Percentiles rank a stretch among this genome's conserved stretches.
These are phyloP conservation scores for Acanthopagrus latus DNA, from an alignment of 2,797 vertebrate species.

Conservation along the genomic window DNA sequence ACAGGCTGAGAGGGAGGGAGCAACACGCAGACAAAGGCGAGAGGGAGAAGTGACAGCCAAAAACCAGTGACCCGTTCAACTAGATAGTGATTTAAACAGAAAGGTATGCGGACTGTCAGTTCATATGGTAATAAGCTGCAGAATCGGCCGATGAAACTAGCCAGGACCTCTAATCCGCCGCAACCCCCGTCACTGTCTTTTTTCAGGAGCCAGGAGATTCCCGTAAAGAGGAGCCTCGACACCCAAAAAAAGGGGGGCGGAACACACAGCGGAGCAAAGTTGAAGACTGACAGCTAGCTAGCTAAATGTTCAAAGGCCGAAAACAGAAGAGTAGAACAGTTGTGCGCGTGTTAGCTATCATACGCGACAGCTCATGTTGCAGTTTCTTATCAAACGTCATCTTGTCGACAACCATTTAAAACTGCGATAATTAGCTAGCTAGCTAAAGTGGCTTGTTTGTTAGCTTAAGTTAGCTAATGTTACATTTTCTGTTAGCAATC, in stretches of 20 bases:
- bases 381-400: not conserved
- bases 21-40: constrained; percentile 31
- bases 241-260: constrained; percentile 41
- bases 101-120: constrained; percentile 84
- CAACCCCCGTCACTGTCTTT: constrained; percentile 28
- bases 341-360: not conserved
- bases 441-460: constrained; percentile 63
- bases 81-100: constrained; percentile 83
- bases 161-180: constrained; percentile 37
- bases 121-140: constrained; percentile 70
- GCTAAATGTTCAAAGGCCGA: constrained; percentile 12
- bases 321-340: not conserved
- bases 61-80: constrained; percentile 46
- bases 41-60: constrained; percentile 42
- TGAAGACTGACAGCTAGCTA: constrained; percentile 48
- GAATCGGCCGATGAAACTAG: constrained; percentile 65
- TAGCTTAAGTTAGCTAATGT: constrained; percentile 78
- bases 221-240: constrained; percentile 54
- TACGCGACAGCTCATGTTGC: not conserved
- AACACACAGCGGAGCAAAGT: constrained; percentile 57
- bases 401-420: constrained; percentile 6
- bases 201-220: constrained; percentile 48
- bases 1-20: constrained; percentile 6
- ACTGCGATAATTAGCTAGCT: constrained; percentile 34
- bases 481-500: constrained; percentile 50